Conservation (phyloP, 2,113 vertebrate genomes). For the Cynopterus brachyotis region DNA sequence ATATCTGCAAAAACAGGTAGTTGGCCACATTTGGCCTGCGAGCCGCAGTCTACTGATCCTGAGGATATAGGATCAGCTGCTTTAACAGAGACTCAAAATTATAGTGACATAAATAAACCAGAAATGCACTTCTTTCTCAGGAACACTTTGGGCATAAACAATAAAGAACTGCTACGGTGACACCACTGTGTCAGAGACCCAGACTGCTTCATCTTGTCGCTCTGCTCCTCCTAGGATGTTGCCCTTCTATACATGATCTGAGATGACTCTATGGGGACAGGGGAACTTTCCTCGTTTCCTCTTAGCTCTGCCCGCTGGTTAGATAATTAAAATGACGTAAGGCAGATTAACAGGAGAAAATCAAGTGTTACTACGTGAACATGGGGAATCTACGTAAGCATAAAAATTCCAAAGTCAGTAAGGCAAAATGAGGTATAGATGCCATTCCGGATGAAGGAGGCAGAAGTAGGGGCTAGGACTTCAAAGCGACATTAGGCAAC, state of each 20-base stretch:
- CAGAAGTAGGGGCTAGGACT: background rate
- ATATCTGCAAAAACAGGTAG: background rate
- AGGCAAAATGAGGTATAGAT: background rate
- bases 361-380: background rate
- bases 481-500: background rate
- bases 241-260: background rate
- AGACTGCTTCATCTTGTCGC: background rate
- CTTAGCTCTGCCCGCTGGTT: background rate
- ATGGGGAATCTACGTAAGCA: background rate
- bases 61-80: background rate
- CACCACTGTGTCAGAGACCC: background rate
- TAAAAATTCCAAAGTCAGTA: background rate
- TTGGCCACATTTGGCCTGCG: background rate
- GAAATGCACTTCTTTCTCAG: background rate
- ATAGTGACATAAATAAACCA: background rate
- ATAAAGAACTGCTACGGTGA: background rate
- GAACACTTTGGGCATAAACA: background rate
- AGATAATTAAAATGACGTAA: background rate
- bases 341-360: background rate
- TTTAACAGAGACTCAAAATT: slow-evolving; percentile 13
- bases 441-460: background rate
- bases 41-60: background rate
- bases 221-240: background rate
- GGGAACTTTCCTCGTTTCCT: background rate
- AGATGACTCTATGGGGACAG: background rate